Percentiles rank a stretch among this genome's conserved stretches.
phyloP scores from a whole-genome alignment of 2,888 invertebrate genomes.

The Pristionchus arcanus region DNA sequence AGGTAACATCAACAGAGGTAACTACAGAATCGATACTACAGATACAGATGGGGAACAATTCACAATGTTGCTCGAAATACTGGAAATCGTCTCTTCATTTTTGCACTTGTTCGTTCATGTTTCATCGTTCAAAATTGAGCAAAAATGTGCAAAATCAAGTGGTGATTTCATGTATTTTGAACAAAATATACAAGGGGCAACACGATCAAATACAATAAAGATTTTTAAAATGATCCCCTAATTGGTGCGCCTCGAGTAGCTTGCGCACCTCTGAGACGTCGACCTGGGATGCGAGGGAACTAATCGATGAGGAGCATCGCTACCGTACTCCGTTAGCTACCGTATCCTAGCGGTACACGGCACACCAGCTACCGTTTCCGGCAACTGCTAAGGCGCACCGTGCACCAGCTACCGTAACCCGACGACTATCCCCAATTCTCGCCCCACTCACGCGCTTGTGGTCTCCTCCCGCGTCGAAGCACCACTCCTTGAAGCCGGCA shows the following conservation, averaged over 20 bases:
- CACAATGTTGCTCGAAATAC: no score
- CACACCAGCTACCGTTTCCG: conserved; percentile 5
- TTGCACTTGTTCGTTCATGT: no score
- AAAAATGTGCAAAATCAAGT: no score
- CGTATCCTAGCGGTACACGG: background rate
- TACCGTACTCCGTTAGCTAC: background rate
- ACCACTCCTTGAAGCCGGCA: conserved; percentile 47
- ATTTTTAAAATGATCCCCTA: background rate
- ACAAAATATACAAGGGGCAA: background rate
- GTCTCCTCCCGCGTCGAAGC: conserved; percentile 38
- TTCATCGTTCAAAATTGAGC: no score
- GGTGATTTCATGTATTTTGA: no score
- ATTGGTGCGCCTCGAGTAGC: conserved; percentile 4
- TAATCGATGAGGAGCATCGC: no score
- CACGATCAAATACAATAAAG: conserved; percentile 2
- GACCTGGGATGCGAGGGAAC: background rate
- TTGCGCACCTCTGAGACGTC: conserved; percentile 33
- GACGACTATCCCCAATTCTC: background rate
- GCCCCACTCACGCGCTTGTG: conserved; percentile 20
- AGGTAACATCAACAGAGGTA: background rate
- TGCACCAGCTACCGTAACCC: conserved; percentile 19
- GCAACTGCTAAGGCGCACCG: background rate
- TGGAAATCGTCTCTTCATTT: no score
- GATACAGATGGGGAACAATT: no score
- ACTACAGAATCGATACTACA: no score